Evolutionary conservation across 2,113 vertebrate genomes (phyloP), one percentile per base, ranked within the genome.

Genomic region (Galbula dea): DNA sequence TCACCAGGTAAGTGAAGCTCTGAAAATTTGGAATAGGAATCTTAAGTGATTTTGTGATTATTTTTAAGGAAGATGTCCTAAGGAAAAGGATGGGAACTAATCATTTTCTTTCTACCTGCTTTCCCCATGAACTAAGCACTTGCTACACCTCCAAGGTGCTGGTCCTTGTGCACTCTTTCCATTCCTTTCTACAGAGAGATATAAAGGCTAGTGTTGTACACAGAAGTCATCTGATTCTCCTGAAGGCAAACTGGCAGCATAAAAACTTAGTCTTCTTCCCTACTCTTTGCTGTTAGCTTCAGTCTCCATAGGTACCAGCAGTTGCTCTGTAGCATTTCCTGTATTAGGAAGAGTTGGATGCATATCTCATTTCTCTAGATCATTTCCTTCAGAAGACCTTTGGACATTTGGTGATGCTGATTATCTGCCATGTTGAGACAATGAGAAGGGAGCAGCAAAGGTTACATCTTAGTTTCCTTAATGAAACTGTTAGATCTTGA

Each of bases 1-100:
- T 97, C 99, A 99, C 96, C 99, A 99, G 98, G 99, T 99, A 93
- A 98, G 98, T 3, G 7, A 23, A 63, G 24, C 10, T 63, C 32
- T 67, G 51, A 57, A 69, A 77, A 72, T 29, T 13, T 34, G 26
- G 46, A 34, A 18, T 34, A 61, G 16, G 21, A 67, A 82, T 32
- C 13, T n/a, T 63, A 49, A 49, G 21, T 72, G 29, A 23, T 57
- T 67, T 62, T 46, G 10, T 67, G 19, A n/a, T 55, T 39, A 8
- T 12, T 92, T 84, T 43, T 75, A 45, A 81, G 30, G 57, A 49
- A n/a, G 43, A 46, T 5, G 5, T 62, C 26, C 87, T 84, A 21
- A 27, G 30, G 46, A 66, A 74, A 83, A 57, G 72, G 48, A 51
- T 2, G 8, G 41, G 18, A 76, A 48, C 20, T 23, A 85, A 43